Evolutionary conservation across 2,888 invertebrate genomes (phyloP).

Genomic region (Lasius platythorax): DNA sequence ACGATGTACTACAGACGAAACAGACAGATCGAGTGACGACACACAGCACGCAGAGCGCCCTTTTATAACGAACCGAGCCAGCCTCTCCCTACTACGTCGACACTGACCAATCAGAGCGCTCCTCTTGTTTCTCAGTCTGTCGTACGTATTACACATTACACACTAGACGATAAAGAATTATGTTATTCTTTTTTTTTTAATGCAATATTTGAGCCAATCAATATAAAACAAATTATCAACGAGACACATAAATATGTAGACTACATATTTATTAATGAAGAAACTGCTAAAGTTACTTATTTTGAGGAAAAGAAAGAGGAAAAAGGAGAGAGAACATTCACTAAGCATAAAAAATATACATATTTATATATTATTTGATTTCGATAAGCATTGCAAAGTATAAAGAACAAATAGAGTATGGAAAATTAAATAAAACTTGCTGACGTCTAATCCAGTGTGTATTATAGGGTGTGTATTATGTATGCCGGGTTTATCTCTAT

Average conservation of each 20-base stretch:
- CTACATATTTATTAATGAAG: not conserved
- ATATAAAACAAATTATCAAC: not conserved
- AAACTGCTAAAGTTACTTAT: not conserved
- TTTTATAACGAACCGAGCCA: not conserved
- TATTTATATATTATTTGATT: not conserved
- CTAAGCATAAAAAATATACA: not conserved
- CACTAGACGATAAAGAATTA: not conserved
- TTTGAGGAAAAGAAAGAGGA: not conserved
- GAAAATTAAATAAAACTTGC: not conserved
- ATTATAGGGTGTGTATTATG: not conserved
- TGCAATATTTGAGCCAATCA: not conserved
- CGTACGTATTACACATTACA: not conserved
- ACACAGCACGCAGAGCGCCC: not conserved
- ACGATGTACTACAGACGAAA: not conserved
- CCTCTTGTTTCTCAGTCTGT: not conserved
- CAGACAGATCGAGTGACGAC: not conserved
- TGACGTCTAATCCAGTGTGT: not conserved
- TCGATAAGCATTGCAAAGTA: not conserved
- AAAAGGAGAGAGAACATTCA: not conserved
- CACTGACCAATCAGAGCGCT: conserved; percentile 17
- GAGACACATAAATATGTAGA: not conserved
- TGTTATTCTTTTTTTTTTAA: not conserved
- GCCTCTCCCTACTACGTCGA: not conserved
- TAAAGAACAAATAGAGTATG: not conserved
- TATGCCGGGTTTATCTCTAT: not conserved